phyloP scores from a whole-genome alignment of 1,140 invertebrate genomes.

The Dolichoris vasculosae region DNA sequence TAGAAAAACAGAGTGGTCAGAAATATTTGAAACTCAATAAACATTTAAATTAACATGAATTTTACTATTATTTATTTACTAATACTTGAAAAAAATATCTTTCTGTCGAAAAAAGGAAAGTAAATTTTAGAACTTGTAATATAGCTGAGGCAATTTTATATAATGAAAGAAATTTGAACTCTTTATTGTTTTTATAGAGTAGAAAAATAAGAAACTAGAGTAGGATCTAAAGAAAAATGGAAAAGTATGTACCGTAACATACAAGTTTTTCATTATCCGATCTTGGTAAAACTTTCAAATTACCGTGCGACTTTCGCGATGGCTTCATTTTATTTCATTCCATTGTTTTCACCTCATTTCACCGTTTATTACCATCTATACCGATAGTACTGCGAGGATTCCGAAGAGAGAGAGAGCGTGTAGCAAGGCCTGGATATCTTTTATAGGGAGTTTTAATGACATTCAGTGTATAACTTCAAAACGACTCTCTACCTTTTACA shows the following conservation, averaged over 20 bases:
- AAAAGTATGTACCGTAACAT: constrained; percentile 10
- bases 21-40: constrained; percentile 51
- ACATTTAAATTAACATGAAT: constrained; percentile 49
- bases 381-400: not conserved
- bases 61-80: too few relatives aligned
- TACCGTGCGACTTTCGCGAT: not conserved
- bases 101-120: not conserved
- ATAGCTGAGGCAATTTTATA: not conserved
- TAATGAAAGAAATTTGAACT: not conserved
- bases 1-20: not conserved
- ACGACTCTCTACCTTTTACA: constrained; percentile 64
- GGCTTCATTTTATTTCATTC: constrained; percentile 46
- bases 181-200: not conserved
- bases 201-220: not conserved
- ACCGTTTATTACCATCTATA: constrained; percentile 53
- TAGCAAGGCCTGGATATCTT: constrained; percentile 54
- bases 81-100: not conserved
- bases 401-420: not conserved
- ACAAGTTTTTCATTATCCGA: constrained; percentile 48
- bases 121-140: not conserved
- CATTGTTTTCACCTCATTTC: constrained; percentile 24
- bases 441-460: constrained; percentile 66
- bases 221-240: not conserved
- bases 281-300: constrained; percentile 43
- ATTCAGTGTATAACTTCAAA: constrained; percentile 63